Percentiles rank a stretch among this genome's conserved stretches.
phyloP scores from a whole-genome alignment of 2,888 invertebrate species.

The Germaria angustata region DNA sequence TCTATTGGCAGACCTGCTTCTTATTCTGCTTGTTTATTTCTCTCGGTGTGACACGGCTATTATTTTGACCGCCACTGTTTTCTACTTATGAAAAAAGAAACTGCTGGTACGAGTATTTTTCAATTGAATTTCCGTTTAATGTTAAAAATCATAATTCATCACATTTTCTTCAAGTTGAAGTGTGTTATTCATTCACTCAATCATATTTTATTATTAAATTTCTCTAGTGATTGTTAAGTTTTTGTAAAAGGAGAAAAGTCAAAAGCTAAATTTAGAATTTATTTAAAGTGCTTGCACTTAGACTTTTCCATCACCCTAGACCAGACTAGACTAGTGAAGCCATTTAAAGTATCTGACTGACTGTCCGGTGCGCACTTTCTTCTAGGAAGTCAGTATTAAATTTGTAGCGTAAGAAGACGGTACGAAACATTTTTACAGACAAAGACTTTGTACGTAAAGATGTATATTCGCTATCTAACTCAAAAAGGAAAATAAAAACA shows the following conservation, averaged over 20 bases:
- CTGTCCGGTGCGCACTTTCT: constrained; percentile 18
- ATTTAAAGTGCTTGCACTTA: constrained; percentile 41
- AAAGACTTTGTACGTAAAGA: too few relatives aligned
- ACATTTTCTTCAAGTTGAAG: constrained; percentile 23
- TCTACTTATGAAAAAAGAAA: too few relatives aligned
- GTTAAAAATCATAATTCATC: constrained; percentile 13
- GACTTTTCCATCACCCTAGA: constrained; percentile 49
- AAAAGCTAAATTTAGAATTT: constrained; percentile 7
- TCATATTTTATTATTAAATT: constrained; percentile 14
- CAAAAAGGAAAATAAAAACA: background rate
- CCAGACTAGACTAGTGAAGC: constrained; percentile 22
- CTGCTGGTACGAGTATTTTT: constrained; percentile 13
- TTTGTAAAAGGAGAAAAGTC: background rate
- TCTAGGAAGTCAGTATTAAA: constrained; percentile 46
- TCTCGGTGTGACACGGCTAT: too few relatives aligned
- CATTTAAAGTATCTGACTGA: background rate
- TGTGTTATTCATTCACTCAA: constrained; percentile 11
- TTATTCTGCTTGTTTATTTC: too few relatives aligned
- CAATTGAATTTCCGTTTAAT: constrained; percentile 43
- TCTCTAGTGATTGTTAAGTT: constrained; percentile 10
- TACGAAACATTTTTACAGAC: background rate
- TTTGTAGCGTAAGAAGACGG: constrained; percentile 46
- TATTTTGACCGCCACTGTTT: too few relatives aligned
- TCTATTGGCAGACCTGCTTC: too few relatives aligned
- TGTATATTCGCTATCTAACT: constrained; percentile 2